Evolutionary conservation across 2,797 vertebrate species (phyloP), one percentile per base, ranked within the genome.

Genomic region (Corythornis leucogaster): DNA sequence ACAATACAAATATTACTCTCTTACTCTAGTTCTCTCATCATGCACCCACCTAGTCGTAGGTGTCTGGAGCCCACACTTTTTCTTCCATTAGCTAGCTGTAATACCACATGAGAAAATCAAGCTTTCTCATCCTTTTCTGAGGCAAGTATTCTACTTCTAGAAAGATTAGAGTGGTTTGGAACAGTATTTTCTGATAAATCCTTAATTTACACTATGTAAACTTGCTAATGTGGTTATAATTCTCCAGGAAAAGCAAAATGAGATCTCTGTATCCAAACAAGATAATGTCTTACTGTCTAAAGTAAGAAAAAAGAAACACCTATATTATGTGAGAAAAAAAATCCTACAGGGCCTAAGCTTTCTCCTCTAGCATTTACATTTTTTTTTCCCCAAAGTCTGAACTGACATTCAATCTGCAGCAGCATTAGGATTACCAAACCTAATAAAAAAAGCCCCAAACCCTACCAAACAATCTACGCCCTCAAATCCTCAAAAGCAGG

Each of bases 1-100:
- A 58, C 8, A 30, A 57, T 11, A 84, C 1, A 0, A 3, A 9
- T 69, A 77, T 7, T 30, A 53, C 5, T 55, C 26, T 51, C 26
- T 62, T 50, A 70, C 3, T 43, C 43, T 9, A 1, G 20, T 46
- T 82, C 35, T 69, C 46, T 45, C 21, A 66, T 43, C 42, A 53
- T 0, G 0, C 11, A 68, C 3, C 13, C 21, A 30, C 5, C 4
- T 43, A 43, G 7, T 11, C 53, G 51, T 11, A 53, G 12, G n/a
- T 25, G 12, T 22, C 21, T 68, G 33, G 3, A 50, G 19, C 8
- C 43, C 21, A n/a, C 22, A 15, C 24, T 38, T 62, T 48, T 50
- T 31, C 22, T 8, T 13, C 18, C 33, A 66, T 46, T 54, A 92
- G 7, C 21, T 53, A 70, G 69, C 10, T 8, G 17, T 24, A 62